A percentile compares a stretch with the other conserved stretches of the same genome.
phyloP scores from a whole-genome alignment of 2,888 invertebrate genomes.

The Tenthredo mesomela region DNA sequence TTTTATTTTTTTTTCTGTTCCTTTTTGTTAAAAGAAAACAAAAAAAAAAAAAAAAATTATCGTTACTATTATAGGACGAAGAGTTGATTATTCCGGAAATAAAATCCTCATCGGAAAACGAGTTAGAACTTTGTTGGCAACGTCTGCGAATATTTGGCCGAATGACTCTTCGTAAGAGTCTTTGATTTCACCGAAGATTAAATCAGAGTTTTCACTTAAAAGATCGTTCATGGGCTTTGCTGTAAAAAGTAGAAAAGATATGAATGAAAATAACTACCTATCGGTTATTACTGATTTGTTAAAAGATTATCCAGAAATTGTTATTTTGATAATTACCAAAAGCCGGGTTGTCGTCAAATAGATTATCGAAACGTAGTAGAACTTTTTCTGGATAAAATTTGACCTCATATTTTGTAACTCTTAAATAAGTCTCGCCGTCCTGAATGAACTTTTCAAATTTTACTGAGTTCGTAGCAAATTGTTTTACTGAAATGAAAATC shows the following conservation, averaged over 20 bases:
- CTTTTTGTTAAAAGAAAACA: background rate
- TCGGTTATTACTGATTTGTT: background rate
- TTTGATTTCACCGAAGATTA: constrained; percentile 85
- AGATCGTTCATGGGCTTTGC: constrained; percentile 83
- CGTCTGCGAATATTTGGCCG: constrained; percentile 83
- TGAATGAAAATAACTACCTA: background rate
- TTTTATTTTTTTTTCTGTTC: background rate
- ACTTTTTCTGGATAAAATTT: constrained; percentile 83
- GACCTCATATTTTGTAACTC: constrained; percentile 82
- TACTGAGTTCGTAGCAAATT: constrained; percentile 83
- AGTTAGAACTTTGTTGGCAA: constrained; percentile 85
- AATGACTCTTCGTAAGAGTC: constrained; percentile 85
- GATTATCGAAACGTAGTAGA: constrained; percentile 83
- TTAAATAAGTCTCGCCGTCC: constrained; percentile 84
- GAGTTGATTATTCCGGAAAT: constrained; percentile 77
- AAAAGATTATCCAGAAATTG: too few relatives aligned
- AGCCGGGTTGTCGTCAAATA: constrained; percentile 83
- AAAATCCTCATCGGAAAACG: constrained; percentile 85
- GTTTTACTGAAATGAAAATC: constrained; percentile 78
- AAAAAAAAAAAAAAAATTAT: background rate
- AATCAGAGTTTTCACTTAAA: constrained; percentile 84
- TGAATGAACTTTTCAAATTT: constrained; percentile 82
- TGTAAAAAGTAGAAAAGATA: constrained; percentile 54
- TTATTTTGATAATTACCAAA: constrained; percentile 75
- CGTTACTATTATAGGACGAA: background rate